These are phyloP conservation scores for Caenorhabditis japonica DNA, from an alignment of 2,888 invertebrate genomes.

Conservation along the genomic window DNA sequence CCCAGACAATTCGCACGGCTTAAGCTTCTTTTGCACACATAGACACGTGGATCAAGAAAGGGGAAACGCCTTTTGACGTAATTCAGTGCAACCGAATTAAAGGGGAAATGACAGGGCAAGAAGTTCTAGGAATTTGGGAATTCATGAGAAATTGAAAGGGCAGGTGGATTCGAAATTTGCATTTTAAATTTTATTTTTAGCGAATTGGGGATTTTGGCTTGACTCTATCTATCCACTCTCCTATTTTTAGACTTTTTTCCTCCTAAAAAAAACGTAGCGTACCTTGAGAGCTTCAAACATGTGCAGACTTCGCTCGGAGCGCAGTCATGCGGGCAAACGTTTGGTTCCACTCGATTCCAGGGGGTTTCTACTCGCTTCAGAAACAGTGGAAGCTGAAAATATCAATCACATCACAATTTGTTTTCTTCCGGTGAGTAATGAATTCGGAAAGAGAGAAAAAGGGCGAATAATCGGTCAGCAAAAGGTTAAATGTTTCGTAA, in stretches of 20 bases:
- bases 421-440: too few relatives aligned
- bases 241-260: neutral
- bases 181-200: too few relatives aligned
- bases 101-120: neutral
- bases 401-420: neutral
- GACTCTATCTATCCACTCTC: too few relatives aligned
- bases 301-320: constrained; percentile 59
- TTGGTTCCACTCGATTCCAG: constrained; percentile 23
- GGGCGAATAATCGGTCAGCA: constrained; percentile 10
- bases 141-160: constrained; percentile 5
- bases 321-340: constrained; percentile 50
- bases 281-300: constrained; percentile 68
- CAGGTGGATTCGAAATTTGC: too few relatives aligned
- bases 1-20: constrained; percentile 36
- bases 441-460: constrained; percentile 5
- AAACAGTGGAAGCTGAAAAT: too few relatives aligned
- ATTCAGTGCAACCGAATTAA: neutral
- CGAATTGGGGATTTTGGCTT: too few relatives aligned
- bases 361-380: too few relatives aligned
- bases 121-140: too few relatives aligned
- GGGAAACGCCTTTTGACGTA: neutral
- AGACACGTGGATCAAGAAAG: neutral
- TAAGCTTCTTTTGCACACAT: constrained; percentile 29
- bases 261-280: neutral
- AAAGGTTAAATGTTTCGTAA: too few relatives aligned